Evolutionary conservation across 2,113 vertebrate genomes (phyloP), one percentile per base, ranked within the genome.

Genomic region (Ammodytes marinus): DNA sequence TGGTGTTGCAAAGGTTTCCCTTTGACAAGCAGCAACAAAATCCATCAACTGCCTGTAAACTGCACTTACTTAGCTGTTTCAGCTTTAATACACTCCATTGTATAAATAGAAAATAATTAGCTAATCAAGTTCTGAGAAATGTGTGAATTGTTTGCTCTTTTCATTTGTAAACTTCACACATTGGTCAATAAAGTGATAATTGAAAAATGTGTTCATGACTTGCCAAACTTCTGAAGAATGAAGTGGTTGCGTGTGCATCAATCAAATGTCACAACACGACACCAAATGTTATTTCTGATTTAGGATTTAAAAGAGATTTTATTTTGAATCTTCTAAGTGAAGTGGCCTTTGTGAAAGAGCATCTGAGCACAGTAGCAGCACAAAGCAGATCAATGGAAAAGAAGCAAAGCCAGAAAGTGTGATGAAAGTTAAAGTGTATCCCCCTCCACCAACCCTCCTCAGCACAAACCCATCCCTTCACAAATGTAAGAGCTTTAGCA

Each of bases 351-450:
- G 39, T 65, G 64, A 71, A 74, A 83, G 54, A 75, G 69, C 49
- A 47, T 60, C 19, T 69, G 53, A 82, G 53, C 17, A 37, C 15
- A 52, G 55, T 11, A 47, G 52, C 52, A 17, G 47, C 49, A 86
- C 63, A 86, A 85, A 84, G 86, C 45, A 80, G 80, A 83, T 87
- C 87, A 83, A 86, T 81, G 76, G 69, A 82, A 74, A 83, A 75
- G 69, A 47, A 71, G 70, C 54, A 86, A 87, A 88, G 74, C 63
- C 42, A 77, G 67, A 79, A 81, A 79, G 67, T 82, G 69, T 82
- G 85, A 72, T 64, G 69, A 86, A 74, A 85, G 72, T 69, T 64
- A 72, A 76, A 73, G 45, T 59, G 79, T 61, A n/a, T 4, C 52
- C 35, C 9, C 45, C 8, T 13, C 5, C 35, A 42, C 19, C 69